phyloP scores from a whole-genome alignment of 1,140 invertebrate genomes.

The Paramacrobiotus metropolitanus region DNA sequence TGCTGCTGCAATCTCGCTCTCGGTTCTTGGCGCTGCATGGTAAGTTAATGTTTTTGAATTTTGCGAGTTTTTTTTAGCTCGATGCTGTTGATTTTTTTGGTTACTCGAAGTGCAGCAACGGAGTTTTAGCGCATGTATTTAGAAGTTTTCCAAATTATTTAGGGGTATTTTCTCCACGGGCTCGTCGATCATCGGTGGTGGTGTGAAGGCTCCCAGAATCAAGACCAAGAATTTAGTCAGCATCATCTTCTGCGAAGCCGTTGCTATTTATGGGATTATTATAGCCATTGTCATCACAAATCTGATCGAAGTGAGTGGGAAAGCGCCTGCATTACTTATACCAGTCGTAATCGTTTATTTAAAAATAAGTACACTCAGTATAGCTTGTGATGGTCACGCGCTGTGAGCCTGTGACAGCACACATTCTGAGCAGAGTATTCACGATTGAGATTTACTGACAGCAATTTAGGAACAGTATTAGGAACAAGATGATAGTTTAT shows the following conservation, averaged over 20 bases:
- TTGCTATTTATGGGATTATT: conserved; percentile 95
- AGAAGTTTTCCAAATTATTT: conserved; percentile 11
- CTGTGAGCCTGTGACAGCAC: too few relatives aligned
- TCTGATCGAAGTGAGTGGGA: conserved; percentile 34
- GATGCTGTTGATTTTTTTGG: conserved; percentile 11
- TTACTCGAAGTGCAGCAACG: too few relatives aligned
- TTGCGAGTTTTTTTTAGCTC: conserved; percentile 2
- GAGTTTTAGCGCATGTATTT: too few relatives aligned
- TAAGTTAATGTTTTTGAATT: conserved; percentile 24
- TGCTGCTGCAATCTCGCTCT: conserved; percentile 69
- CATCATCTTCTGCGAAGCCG: conserved; percentile 96
- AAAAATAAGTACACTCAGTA: not conserved
- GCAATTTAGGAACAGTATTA: too few relatives aligned
- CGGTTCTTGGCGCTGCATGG: conserved; percentile 88
- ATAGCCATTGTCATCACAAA: conserved; percentile 85
- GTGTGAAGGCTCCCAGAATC: conserved; percentile 92
- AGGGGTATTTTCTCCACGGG: conserved; percentile 88
- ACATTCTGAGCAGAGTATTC: too few relatives aligned
- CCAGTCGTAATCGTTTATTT: not conserved
- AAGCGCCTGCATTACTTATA: too few relatives aligned
- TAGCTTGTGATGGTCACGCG: too few relatives aligned
- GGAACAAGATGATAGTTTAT: too few relatives aligned
- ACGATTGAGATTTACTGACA: too few relatives aligned
- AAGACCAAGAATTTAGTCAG: conserved; percentile 98
- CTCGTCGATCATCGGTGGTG: conserved; percentile 80